phyloP scores from a whole-genome alignment of 2,888 invertebrate species.

The Pocota personata region DNA sequence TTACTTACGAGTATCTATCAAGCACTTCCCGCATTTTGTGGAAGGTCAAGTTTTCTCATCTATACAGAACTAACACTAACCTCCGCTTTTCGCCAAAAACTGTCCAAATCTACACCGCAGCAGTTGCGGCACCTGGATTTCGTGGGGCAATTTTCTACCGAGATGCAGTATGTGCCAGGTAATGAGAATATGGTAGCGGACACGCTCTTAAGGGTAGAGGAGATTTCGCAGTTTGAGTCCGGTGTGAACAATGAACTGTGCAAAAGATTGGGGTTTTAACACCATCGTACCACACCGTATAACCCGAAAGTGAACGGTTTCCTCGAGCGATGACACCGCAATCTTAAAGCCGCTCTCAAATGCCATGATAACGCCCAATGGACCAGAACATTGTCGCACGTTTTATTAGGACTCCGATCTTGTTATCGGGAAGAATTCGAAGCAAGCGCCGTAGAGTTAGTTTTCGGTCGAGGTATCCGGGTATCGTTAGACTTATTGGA shows the following conservation, averaged over 20 bases:
- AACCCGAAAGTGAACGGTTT: not conserved
- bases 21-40: slow-evolving; percentile 73
- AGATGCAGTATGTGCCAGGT: slow-evolving; percentile 43
- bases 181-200: slow-evolving; percentile 68
- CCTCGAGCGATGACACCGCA: not conserved
- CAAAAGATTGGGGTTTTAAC: not conserved
- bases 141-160: slow-evolving; percentile 71
- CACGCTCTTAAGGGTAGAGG: not conserved
- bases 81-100: slow-evolving; percentile 77
- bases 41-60: slow-evolving; percentile 72
- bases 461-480: not conserved
- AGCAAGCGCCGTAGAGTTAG: not conserved
- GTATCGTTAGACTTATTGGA: not conserved
- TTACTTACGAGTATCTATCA: too few species aligned
- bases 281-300: not conserved
- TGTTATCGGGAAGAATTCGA: not conserved
- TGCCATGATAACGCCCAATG: not conserved
- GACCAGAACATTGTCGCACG: not conserved
- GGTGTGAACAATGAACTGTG: not conserved
- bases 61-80: too few species aligned
- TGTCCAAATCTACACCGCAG: too few species aligned
- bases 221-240: not conserved
- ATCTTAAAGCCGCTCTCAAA: not conserved
- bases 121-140: too few species aligned
- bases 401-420: not conserved